Evolutionary conservation across 2,113 vertebrate species (phyloP), one percentile per base, ranked within the genome.

Genomic region (Ifrita kowaldi): DNA sequence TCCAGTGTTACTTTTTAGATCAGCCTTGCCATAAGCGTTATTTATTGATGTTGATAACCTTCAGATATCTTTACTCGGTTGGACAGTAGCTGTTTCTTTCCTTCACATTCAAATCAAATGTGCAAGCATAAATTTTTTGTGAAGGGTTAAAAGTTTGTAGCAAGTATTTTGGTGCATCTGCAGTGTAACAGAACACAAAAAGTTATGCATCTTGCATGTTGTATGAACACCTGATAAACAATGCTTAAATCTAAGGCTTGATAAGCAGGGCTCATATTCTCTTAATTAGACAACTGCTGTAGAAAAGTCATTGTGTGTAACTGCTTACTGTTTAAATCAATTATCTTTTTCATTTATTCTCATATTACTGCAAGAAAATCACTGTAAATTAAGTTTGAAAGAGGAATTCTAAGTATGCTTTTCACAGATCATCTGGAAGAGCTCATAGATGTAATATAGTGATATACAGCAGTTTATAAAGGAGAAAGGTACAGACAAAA

Each of bases 321-420:
- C 90, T 64, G 64, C 81, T 81, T 70, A 85, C 70, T 90, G 83
- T 62, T 95, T 44, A 81, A 87, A 91, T 71, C 55, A 80, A 53
- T 89, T 90, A 82, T 64, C 44, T 63, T 89, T 71, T 65, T 57
- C 57, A 77, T 89, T 92, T 94, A 59, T 57, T 96, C 62, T 70
- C 87, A n/a, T 94, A 19, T 86, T 89, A 28, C 87, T 89, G 24
- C 35, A 70, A 93, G 65, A 74, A 91, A 84, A 81, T 71, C 32
- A 18, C 50, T 77, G 62, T 55, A 94, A 93, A 95, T 87, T 33
- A 44, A 96, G 79, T 95, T 91, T 47, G 70, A 89, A 96, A 96
- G 42, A 63, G 67, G 55, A 95, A 95, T 96, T 94, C 95, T 84
- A 69, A 95, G 79, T 75, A 64, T 76, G 85, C 56, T 83, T 96